Conservation (phyloP, 2,888 invertebrate genomes). For the Leistus spinibarbis region DNA sequence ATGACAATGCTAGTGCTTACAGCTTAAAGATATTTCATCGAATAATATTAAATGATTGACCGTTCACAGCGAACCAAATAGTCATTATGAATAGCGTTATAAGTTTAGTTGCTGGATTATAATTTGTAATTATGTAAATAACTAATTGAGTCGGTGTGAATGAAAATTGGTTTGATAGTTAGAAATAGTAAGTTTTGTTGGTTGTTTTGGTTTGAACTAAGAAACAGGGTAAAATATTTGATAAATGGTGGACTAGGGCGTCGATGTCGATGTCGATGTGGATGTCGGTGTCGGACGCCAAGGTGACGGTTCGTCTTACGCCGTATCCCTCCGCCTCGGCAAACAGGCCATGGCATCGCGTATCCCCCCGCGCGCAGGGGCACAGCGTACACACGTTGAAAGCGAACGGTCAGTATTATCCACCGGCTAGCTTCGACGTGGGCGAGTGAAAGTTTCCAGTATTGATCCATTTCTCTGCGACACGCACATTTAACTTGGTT, state of each 20-base stretch:
- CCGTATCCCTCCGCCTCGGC: not conserved
- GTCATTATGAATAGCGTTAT: too few species aligned
- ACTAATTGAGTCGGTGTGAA: too few species aligned
- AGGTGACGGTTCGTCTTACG: constrained; percentile 1
- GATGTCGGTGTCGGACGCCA: not conserved
- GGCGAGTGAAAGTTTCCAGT: constrained; percentile 8
- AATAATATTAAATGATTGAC: too few species aligned
- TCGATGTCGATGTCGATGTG: not conserved
- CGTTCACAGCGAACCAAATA: too few species aligned
- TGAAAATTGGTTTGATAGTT: too few species aligned
- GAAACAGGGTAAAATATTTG: not conserved
- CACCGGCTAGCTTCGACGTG: not conserved
- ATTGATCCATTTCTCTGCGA: constrained; percentile 31
- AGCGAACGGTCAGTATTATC: constrained; percentile 15
- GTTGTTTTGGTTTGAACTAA: too few species aligned
- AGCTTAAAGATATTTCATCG: too few species aligned
- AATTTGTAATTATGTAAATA: too few species aligned
- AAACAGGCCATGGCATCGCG: not conserved
- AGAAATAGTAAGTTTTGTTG: too few species aligned
- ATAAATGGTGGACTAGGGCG: not conserved
- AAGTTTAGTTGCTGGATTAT: too few species aligned
- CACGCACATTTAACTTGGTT: constrained; percentile 4
- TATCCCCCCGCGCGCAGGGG: too few species aligned
- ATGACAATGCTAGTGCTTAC: too few species aligned
- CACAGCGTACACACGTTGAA: constrained; percentile 4